Conservation (phyloP, 2,888 invertebrate genomes). For the Girardia tigrina region DNA sequence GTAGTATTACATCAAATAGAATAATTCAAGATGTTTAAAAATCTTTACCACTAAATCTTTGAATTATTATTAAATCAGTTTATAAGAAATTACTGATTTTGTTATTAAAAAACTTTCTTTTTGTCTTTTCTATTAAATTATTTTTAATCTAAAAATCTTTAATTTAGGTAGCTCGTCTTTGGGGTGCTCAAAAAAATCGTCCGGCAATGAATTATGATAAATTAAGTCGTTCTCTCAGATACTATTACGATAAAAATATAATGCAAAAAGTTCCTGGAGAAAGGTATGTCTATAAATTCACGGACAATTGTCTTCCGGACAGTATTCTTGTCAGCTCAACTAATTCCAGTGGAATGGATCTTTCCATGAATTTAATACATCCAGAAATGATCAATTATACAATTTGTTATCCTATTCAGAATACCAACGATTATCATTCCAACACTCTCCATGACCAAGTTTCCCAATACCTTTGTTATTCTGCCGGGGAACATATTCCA, state of each 20-base stretch:
- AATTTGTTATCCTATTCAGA: not conserved
- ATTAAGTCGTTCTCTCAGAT: conserved; percentile 75
- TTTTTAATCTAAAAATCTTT: not conserved
- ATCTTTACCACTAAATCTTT: too few species aligned
- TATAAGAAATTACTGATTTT: too few species aligned
- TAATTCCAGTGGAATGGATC: not conserved
- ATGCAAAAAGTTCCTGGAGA: conserved; percentile 88
- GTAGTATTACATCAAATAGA: too few species aligned
- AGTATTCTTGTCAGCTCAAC: not conserved
- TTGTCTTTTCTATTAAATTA: too few species aligned
- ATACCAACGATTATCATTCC: not conserved
- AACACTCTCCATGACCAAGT: not conserved
- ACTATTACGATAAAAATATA: conserved; percentile 93
- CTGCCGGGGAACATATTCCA: not conserved
- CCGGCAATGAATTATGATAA: conserved; percentile 97
- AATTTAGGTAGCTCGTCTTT: conserved; percentile 69
- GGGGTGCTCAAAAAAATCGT: conserved; percentile 87
- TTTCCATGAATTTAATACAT: not conserved
- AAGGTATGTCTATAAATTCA: conserved; percentile 85
- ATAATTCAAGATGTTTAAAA: too few species aligned
- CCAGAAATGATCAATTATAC: not conserved
- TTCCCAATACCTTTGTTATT: not conserved
- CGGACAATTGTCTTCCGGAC: not conserved
- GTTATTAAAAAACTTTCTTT: too few species aligned
- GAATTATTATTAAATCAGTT: too few species aligned